A percentile compares a stretch with the other conserved stretches of the same genome.
These are phyloP conservation scores for Crenuchus spilurus DNA, from an alignment of 2,797 vertebrate species.

Conservation along the genomic window DNA sequence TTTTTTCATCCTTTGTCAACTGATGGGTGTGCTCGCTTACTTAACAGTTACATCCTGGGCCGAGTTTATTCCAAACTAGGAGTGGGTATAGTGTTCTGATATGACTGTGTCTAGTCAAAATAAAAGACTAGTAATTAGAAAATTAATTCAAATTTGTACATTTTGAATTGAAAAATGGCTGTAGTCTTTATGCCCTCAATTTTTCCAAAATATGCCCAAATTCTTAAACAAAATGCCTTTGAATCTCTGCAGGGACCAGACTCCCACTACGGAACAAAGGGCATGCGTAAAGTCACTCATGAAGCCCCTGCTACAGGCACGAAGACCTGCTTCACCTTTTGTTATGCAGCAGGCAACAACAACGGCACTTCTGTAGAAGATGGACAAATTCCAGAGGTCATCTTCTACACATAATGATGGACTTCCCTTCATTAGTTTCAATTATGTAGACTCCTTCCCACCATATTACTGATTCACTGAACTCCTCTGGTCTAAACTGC, in stretches of 20 bases:
- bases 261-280: conserved; percentile 98
- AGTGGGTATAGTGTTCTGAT: too few species aligned
- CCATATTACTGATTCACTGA: conserved; percentile 45
- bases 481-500: conserved; percentile 36
- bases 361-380: conserved; percentile 98
- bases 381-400: conserved; percentile 97
- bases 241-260: conserved; percentile 85
- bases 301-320: conserved; percentile 87
- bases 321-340: conserved; percentile 96
- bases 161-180: not conserved
- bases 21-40: too few species aligned
- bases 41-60: too few species aligned
- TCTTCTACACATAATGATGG: conserved; percentile 92
- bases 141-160: too few species aligned
- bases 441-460: conserved; percentile 18
- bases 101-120: too few species aligned
- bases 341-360: conserved; percentile 97
- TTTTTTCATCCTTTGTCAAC: too few species aligned
- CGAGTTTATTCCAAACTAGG: too few species aligned
- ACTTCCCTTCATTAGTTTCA: conserved; percentile 21
- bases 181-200: not conserved
- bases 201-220: not conserved
- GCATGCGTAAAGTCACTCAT: conserved; percentile 94
- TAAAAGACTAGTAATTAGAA: too few species aligned
- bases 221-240: not conserved